Percentiles rank a stretch among this genome's conserved stretches.
phyloP scores from a whole-genome alignment of 1,140 invertebrate species.

The Charaxes varanes region DNA sequence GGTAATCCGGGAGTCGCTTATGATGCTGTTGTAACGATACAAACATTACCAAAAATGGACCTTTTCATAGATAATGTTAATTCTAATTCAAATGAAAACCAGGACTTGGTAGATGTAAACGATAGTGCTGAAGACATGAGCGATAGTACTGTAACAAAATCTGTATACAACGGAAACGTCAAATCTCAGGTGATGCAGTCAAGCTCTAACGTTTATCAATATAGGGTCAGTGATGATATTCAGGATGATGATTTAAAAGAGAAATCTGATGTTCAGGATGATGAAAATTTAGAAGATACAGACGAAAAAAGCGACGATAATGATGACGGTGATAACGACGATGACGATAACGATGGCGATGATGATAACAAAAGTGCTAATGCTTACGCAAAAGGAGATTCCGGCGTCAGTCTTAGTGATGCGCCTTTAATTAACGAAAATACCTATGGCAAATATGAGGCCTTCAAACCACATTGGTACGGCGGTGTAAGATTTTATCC shows the following conservation, averaged over 20 bases:
- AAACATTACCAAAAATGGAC: slow-evolving; percentile 32
- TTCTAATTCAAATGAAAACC: slow-evolving; percentile 3
- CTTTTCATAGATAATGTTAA: slow-evolving; percentile 3
- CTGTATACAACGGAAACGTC: slow-evolving; percentile 16
- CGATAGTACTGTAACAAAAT: slow-evolving; percentile 19
- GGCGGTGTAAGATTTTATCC: slow-evolving; percentile 36
- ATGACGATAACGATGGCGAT: too few relatives aligned
- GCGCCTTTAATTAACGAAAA: slow-evolving; percentile 12
- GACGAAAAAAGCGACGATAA: slow-evolving; percentile 8
- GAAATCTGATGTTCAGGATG: slow-evolving; percentile 4
- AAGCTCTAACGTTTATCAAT: slow-evolving; percentile 38
- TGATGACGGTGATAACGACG: slow-evolving; percentile 15
- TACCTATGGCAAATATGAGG: slow-evolving; percentile 31
- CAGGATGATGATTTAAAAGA: slow-evolving; percentile 7
- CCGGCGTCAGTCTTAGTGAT: slow-evolving; percentile 21
- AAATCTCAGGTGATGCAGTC: slow-evolving; percentile 33
- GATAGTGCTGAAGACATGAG: slow-evolving; percentile 38
- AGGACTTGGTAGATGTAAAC: slow-evolving; percentile 21
- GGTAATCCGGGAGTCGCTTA: slow-evolving; percentile 46
- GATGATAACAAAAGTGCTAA: slow-evolving; percentile 16
- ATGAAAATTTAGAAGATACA: slow-evolving; percentile 15
- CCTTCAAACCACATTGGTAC: slow-evolving; percentile 32
- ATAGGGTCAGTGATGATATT: slow-evolving; percentile 24
- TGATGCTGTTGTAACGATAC: slow-evolving; percentile 53
- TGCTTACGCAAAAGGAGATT: slow-evolving; percentile 9